Percentiles rank a stretch among this genome's conserved stretches.
phyloP scores from a whole-genome alignment of 2,888 invertebrate species.

The Dorcus parallelipipedus region DNA sequence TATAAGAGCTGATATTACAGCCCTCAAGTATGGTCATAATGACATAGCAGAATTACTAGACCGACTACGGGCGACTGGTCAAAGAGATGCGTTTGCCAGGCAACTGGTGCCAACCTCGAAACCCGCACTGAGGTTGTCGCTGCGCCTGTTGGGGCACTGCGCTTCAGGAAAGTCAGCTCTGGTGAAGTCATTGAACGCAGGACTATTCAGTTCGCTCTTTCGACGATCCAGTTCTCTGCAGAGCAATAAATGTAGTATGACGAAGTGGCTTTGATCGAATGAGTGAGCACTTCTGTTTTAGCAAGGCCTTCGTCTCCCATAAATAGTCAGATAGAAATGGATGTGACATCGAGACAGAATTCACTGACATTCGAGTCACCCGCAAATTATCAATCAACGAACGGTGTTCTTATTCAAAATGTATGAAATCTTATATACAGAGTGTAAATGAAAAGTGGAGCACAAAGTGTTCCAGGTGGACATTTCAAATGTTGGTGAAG shows the following conservation, averaged over 20 bases:
- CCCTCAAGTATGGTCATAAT: conserved; percentile 69
- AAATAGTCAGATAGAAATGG: conserved; percentile 57
- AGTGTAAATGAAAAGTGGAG: no score
- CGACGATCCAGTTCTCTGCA: conserved; percentile 54
- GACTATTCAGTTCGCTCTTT: conserved; percentile 65
- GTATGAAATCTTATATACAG: conserved; percentile 34
- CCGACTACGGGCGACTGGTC: conserved; percentile 59
- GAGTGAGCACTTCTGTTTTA: conserved; percentile 26
- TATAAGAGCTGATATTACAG: conserved; percentile 71
- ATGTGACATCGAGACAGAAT: conserved; percentile 57
- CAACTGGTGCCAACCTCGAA: conserved; percentile 62
- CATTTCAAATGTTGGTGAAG: conserved; percentile 58
- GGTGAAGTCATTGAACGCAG: conserved; percentile 63
- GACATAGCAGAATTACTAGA: conserved; percentile 66
- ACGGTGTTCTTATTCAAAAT: conserved; percentile 63
- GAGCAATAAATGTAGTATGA: conserved; percentile 44
- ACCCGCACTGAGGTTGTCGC: conserved; percentile 59
- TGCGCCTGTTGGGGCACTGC: conserved; percentile 69
- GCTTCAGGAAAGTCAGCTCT: conserved; percentile 71
- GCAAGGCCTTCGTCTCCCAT: conserved; percentile 52
- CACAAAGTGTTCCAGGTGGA: conserved; percentile 43
- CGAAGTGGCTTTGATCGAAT: neutral
- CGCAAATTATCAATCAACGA: conserved; percentile 57
- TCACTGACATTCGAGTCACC: conserved; percentile 58
- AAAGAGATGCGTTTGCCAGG: conserved; percentile 44